Conservation (phyloP, 2,888 invertebrate species). For the Torymus auratus region DNA sequence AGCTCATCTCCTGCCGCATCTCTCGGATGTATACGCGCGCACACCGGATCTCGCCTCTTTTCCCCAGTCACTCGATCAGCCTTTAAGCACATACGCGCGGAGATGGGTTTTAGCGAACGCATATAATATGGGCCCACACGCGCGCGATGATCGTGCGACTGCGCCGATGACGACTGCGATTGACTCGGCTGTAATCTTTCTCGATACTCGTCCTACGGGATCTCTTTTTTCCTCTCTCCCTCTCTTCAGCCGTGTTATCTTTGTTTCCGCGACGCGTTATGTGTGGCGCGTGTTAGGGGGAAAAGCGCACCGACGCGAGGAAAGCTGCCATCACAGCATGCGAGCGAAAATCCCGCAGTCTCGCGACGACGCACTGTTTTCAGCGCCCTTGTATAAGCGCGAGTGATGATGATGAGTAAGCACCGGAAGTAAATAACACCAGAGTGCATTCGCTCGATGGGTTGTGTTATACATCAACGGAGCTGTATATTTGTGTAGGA, state of each 20-base stretch:
- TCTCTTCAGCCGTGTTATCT: too few relatives aligned
- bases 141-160: not conserved
- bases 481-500: too few relatives aligned
- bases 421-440: conserved; percentile 50
- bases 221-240: not conserved
- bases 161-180: not conserved
- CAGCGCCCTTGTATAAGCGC: not conserved
- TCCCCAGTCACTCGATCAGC: not conserved
- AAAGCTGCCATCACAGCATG: not conserved
- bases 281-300: not conserved
- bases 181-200: not conserved
- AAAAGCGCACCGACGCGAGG: not conserved
- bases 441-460: conserved; percentile 20
- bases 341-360: not conserved
- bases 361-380: not conserved
- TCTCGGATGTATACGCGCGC: not conserved
- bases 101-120: not conserved
- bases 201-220: not conserved
- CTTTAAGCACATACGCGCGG: too few relatives aligned
- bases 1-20: not conserved
- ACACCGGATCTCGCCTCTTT: not conserved
- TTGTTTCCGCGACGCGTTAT: too few relatives aligned
- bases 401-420: conserved; percentile 36
- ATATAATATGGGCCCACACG: conserved; percentile 15
- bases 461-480: too few relatives aligned